A percentile compares a stretch with the other conserved stretches of the same genome.
Conservation (phyloP, 2,888 invertebrate species). For the Chloromyia formosa region DNA sequence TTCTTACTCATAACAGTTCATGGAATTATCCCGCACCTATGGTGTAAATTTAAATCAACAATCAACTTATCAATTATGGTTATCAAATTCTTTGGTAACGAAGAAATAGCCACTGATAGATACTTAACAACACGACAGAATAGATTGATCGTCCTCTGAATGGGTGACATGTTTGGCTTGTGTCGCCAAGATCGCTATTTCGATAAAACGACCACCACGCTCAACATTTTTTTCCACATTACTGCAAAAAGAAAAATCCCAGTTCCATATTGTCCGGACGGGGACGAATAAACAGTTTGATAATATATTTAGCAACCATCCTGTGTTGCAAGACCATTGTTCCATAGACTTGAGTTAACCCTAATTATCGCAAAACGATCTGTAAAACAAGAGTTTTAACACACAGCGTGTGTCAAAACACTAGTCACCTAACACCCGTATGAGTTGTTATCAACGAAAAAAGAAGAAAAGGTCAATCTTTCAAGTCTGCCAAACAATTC, state of each 20-base stretch:
- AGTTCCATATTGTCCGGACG: neutral
- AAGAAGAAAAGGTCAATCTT: neutral
- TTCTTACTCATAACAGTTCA: too few relatives aligned
- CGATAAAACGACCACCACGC: neutral
- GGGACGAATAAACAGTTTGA: neutral
- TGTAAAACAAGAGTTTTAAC: slow-evolving; percentile 44
- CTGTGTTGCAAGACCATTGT: neutral
- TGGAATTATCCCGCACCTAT: too few relatives aligned
- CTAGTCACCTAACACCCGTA: slow-evolving; percentile 29
- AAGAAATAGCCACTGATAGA: too few relatives aligned
- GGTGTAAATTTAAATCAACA: too few relatives aligned
- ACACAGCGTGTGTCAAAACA: slow-evolving; percentile 47
- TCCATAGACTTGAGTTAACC: neutral
- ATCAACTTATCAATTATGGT: too few relatives aligned
- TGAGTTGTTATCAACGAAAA: neutral
- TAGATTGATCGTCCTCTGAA: too few relatives aligned
- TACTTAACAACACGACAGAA: too few relatives aligned
- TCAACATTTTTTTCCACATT: neutral
- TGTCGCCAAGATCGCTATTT: neutral
- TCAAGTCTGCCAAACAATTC: neutral
- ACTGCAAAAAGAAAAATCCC: neutral
- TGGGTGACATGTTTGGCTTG: too few relatives aligned
- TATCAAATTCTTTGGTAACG: too few relatives aligned
- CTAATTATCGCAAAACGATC: slow-evolving; percentile 37
- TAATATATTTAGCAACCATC: neutral